Conservation (phyloP, 2,113 vertebrate genomes). For the Symphodus melops region DNA sequence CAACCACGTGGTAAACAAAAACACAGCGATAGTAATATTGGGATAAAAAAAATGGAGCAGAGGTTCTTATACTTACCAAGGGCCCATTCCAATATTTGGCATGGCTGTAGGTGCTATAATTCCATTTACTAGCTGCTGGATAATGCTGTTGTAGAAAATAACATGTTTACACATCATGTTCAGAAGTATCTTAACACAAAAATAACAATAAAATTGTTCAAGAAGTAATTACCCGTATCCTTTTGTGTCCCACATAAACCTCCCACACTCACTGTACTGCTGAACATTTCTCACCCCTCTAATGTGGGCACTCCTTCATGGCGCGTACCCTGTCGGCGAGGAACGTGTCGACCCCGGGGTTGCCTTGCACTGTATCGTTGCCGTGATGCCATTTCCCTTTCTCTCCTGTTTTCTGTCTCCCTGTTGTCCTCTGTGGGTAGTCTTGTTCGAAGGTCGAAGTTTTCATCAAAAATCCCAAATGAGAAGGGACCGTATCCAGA, state of each 20-base stretch:
- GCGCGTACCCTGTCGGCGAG: slow-evolving; percentile 87
- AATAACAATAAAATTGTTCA: not conserved
- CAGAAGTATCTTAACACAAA: not conserved
- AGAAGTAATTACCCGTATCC: not conserved
- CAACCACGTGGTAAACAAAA: slow-evolving; percentile 1
- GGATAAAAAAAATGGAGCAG: not conserved
- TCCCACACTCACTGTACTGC: not conserved
- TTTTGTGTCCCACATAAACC: slow-evolving; percentile 5
- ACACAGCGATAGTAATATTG: not conserved
- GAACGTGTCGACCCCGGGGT: slow-evolving; percentile 88
- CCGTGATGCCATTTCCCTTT: slow-evolving; percentile 90
- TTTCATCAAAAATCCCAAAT: slow-evolving; percentile 93
- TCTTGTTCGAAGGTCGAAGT: slow-evolving; percentile 88
- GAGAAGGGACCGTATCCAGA: slow-evolving; percentile 92
- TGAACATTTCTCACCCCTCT: slow-evolving; percentile 89
- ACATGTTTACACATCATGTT: not conserved
- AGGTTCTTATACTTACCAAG: slow-evolving; percentile 86
- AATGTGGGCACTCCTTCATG: slow-evolving; percentile 94
- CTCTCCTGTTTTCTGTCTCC: slow-evolving; percentile 89
- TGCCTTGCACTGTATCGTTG: slow-evolving; percentile 90
- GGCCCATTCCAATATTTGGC: slow-evolving; percentile 91
- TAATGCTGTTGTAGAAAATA: slow-evolving; percentile 85
- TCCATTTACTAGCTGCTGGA: slow-evolving; percentile 96
- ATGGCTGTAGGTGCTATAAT: slow-evolving; percentile 96
- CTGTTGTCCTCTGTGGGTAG: slow-evolving; percentile 86